A percentile compares a stretch with the other conserved stretches of the same genome.
These are phyloP conservation scores for Misgurnus mizolepis DNA, from an alignment of 2,113 vertebrate genomes.

Conservation along the genomic window DNA sequence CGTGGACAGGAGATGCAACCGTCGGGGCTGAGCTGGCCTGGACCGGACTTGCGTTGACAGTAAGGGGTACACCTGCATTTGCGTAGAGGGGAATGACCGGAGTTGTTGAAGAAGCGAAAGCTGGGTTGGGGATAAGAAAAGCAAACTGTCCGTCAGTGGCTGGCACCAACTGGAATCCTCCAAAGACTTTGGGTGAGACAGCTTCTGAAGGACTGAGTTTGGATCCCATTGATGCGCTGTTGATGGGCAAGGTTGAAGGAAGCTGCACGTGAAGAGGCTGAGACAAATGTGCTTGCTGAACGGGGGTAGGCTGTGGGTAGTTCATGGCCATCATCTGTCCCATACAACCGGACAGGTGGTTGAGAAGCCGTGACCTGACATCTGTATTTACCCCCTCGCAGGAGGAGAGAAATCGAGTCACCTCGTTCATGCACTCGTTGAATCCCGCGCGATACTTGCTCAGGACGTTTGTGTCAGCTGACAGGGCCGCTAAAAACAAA, in stretches of 20 bases:
- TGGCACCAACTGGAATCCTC: constrained; percentile 81
- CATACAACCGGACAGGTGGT: constrained; percentile 85
- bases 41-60: constrained; percentile 67
- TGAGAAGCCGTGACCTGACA: constrained; percentile 81
- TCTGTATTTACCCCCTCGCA: constrained; percentile 87
- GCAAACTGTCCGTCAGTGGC: constrained; percentile 85
- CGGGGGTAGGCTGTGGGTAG: constrained; percentile 72
- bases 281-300: constrained; percentile 75
- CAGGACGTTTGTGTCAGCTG: constrained; percentile 81
- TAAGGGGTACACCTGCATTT: constrained; percentile 76
- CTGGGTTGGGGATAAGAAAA: constrained; percentile 82
- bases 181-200: constrained; percentile 80
- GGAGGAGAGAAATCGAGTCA: constrained; percentile 85
- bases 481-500: constrained; percentile 75
- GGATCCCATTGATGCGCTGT: constrained; percentile 70
- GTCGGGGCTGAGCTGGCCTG: constrained; percentile 64
- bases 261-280: constrained; percentile 86
- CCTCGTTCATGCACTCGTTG: constrained; percentile 89
- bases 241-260: constrained; percentile 77
- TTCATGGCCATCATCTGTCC: constrained; percentile 86
- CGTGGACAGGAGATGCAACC: constrained; percentile 81
- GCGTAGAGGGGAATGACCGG: constrained; percentile 77
- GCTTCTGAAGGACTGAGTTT: constrained; percentile 81
- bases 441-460: constrained; percentile 90
- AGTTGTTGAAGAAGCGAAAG: constrained; percentile 72